These are phyloP conservation scores for Rambutsinella grinnellia DNA, from an alignment of 2,888 invertebrate genomes.

Conservation along the genomic window DNA sequence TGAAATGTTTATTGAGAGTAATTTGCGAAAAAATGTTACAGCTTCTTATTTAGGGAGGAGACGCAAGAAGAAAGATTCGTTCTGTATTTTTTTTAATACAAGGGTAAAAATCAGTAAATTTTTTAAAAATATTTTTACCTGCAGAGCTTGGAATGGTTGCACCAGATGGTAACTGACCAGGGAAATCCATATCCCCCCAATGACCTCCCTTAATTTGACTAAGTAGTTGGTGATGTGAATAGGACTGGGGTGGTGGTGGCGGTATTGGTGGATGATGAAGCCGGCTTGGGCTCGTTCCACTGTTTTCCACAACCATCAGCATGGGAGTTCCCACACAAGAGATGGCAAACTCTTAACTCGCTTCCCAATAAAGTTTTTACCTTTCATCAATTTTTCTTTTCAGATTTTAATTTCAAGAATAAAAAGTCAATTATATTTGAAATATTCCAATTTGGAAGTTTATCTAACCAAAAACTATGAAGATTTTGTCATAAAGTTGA, in stretches of 20 bases:
- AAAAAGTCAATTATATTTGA: too few species aligned
- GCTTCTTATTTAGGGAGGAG: too few species aligned
- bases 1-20: too few species aligned
- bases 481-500: too few species aligned
- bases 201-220: conserved; percentile 31
- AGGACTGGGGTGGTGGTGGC: conserved; percentile 36
- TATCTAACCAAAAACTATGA: too few species aligned
- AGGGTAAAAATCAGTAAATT: neutral
- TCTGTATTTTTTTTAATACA: too few species aligned
- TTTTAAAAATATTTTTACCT: conserved; percentile 58
- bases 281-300: conserved; percentile 65
- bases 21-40: too few species aligned
- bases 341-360: neutral
- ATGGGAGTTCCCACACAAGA: conserved; percentile 51
- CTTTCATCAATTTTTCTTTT: neutral
- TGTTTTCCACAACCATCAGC: conserved; percentile 67
- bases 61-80: neutral
- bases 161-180: conserved; percentile 64
- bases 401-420: too few species aligned
- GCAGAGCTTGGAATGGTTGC: conserved; percentile 64
- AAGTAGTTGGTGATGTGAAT: conserved; percentile 22
- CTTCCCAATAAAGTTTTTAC: neutral
- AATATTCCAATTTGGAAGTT: too few species aligned
- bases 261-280: conserved; percentile 50
- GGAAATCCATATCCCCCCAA: conserved; percentile 67